A percentile compares a stretch with the other conserved stretches of the same genome.
Conservation (phyloP, 2,888 invertebrate genomes). For the Bruchidius siliquastri region DNA sequence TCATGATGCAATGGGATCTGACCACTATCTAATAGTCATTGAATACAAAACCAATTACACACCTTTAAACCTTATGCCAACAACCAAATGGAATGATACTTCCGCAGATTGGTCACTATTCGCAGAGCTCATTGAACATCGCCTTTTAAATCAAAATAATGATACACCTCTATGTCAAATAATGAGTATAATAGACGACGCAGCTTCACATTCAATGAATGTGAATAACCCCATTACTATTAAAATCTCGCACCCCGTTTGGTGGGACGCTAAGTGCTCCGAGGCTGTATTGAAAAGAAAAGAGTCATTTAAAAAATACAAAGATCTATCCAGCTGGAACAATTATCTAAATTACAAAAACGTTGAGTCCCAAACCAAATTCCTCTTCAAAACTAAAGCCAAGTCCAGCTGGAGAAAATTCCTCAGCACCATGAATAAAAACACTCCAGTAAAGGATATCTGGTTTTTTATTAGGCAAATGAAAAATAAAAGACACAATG, state of each 20-base stretch:
- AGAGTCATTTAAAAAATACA: not conserved
- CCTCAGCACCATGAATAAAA: not conserved
- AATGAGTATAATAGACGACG: not conserved
- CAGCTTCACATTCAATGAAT: not conserved
- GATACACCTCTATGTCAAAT: not conserved
- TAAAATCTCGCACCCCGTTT: not conserved
- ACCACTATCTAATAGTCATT: conserved; percentile 6
- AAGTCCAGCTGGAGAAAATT: no score
- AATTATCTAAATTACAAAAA: not conserved
- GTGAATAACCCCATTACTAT: not conserved
- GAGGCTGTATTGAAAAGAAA: not conserved
- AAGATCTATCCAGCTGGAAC: not conserved
- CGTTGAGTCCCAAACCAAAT: not conserved
- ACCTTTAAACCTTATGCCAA: conserved; percentile 1
- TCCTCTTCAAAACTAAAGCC: no score
- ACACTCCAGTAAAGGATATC: not conserved
- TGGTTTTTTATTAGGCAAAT: no score
- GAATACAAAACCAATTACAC: conserved; percentile 1
- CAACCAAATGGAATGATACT: conserved; percentile 6
- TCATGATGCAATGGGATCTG: conserved; percentile 7
- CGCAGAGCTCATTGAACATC: not conserved
- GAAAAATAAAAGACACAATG: no score
- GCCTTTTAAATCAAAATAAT: not conserved
- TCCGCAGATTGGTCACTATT: conserved; percentile 6
- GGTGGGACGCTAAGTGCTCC: not conserved